Base-by-base conservation (phyloP, 2,888 invertebrate genomes). In the Caenorhabditis drosophilae region DNA sequence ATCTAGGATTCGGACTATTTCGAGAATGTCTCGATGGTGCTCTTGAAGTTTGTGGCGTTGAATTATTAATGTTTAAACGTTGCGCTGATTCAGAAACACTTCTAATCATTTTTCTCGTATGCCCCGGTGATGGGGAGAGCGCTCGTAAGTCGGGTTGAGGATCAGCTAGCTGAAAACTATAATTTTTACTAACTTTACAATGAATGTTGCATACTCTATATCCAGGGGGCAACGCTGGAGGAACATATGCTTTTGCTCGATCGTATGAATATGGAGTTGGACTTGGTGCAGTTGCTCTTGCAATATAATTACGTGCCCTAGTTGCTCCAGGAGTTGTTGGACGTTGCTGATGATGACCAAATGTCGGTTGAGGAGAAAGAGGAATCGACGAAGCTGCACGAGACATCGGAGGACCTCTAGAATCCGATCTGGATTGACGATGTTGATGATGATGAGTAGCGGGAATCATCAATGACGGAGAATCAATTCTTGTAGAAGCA, bases 241-340 rank as follows among this genome's bases (percentile, higher is more conserved):
- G 82, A 51, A 78, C 75, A 66, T 81, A 82, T 7, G 74, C 63
- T 34, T 75, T 57, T 4, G 82, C 82, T 15, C 74, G 47, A 22
- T 77, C 76, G 44, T 82, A 82, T 4, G 78, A 70, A n/a, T 72
- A 68, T 3, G 82, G 82, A 20, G 79, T 71, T 1, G 82, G 82
- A n/a, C 75, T 75, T 9, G 70, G 63, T n/a, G 75, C 74, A 0
- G 77, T 74, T 4, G 70, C 59, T 18, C 67, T 35, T 3, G 70
- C 70, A 36, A 76, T 76, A 27, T 67, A 67, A n/a, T 63, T 60
- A 9, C 73, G 49, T 1, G 69, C 74, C 20, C 73, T 47, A 2
- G 59, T 58, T 4, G 73, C 73, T 40, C 64, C 61, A 4, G 73
- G 70, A 9, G 73, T 73, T 15, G 66, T 68, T n/a, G 68, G 62